These are phyloP conservation scores for Halcyon senegalensis DNA, from an alignment of 2,113 vertebrate genomes.

Conservation along the genomic window DNA sequence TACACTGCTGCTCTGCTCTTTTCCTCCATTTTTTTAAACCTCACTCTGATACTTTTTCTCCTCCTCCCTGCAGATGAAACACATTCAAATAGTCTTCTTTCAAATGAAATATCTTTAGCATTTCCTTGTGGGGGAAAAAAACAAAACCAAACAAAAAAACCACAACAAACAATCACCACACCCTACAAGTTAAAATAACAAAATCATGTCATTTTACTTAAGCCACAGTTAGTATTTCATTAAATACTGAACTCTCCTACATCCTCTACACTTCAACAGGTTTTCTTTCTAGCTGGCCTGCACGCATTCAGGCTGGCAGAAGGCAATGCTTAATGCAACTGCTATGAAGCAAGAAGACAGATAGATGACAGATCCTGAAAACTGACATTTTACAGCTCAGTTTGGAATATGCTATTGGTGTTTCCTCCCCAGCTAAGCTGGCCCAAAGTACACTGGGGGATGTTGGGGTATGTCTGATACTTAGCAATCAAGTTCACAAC, in stretches of 20 bases:
- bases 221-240: neutral
- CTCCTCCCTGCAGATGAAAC: neutral
- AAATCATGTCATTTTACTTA: neutral
- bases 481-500: neutral
- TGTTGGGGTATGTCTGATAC: neutral
- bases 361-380: neutral
- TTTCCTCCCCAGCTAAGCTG: neutral
- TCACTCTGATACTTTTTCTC: neutral
- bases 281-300: neutral
- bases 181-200: neutral
- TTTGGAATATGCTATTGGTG: neutral
- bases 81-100: neutral
- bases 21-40: neutral
- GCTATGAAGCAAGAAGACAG: neutral
- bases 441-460: neutral
- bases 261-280: neutral
- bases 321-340: neutral
- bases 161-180: too few relatives aligned
- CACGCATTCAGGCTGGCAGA: neutral
- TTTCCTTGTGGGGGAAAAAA: neutral
- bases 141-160: neutral
- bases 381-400: neutral
- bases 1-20: neutral
- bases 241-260: neutral
- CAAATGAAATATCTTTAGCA: neutral